Evolutionary conservation across 2,113 vertebrate species (phyloP).

Genomic region (Hyperoodon ampullatus): DNA sequence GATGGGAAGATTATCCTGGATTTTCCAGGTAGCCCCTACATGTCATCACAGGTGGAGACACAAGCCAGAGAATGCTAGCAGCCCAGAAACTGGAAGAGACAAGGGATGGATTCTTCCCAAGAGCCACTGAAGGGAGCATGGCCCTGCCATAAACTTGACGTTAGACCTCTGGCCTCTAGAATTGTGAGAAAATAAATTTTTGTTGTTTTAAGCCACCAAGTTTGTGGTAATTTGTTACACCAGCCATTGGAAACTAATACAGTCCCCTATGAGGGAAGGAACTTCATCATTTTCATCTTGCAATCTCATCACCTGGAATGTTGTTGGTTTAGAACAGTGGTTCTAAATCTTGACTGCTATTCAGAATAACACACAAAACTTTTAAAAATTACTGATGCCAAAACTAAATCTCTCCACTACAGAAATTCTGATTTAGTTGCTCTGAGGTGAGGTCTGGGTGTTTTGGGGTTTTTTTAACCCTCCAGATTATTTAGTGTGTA

Average conservation of each 20-base stretch:
- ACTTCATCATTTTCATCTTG: not conserved
- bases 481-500: not conserved
- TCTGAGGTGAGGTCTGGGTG: not conserved
- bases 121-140: not conserved
- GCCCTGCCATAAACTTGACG: not conserved
- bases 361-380: not conserved
- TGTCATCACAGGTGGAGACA: not conserved
- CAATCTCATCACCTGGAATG: not conserved
- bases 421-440: not conserved
- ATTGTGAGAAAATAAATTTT: slow-evolving; percentile 20
- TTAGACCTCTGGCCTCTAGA: not conserved
- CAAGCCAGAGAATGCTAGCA: not conserved
- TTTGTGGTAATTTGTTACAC: not conserved
- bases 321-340: not conserved
- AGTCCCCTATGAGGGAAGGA: not conserved
- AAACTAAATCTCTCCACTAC: not conserved
- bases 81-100: not conserved
- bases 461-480: not conserved
- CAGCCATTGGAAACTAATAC: not conserved
- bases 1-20: not conserved
- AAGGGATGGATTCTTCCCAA: not conserved
- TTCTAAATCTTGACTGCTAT: not conserved
- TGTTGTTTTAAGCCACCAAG: not conserved
- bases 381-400: not conserved
- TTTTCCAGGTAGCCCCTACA: not conserved